Percentiles rank a stretch among this genome's conserved stretches.
Conservation (phyloP, 1,140 invertebrate species). For the Atopsyche davidsoni region DNA sequence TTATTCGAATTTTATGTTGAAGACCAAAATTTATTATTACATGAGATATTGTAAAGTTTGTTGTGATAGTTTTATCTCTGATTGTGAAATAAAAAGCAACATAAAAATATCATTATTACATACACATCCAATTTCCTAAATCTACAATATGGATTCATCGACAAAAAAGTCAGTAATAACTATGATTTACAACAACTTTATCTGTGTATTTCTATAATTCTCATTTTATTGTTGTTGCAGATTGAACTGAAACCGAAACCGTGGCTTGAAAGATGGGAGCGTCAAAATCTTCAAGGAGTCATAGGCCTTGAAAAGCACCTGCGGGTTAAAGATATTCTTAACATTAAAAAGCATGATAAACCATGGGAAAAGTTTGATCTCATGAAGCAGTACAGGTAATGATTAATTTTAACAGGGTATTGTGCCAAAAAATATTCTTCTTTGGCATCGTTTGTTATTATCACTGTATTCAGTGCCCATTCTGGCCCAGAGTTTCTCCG, state of each 20-base stretch:
- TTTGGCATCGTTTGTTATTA: no score
- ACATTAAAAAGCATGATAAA: slow-evolving; percentile 53
- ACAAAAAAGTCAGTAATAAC: no score
- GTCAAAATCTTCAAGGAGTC: slow-evolving; percentile 73
- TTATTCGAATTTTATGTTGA: neutral
- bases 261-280: slow-evolving; percentile 82
- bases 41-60: neutral
- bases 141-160: no score
- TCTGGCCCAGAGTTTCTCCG: no score
- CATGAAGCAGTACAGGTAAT: slow-evolving; percentile 85
- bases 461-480: no score
- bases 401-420: no score
- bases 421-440: no score
- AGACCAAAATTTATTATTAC: neutral
- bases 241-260: slow-evolving; percentile 78
- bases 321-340: slow-evolving; percentile 54
- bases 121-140: no score
- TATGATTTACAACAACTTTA: no score
- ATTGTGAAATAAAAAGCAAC: no score
- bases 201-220: neutral
- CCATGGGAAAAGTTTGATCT: slow-evolving; percentile 90
- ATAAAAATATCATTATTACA: no score
- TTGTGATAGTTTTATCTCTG: neutral
- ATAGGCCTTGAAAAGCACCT: slow-evolving; percentile 54
- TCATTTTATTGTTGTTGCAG: slow-evolving; percentile 39